Conservation (phyloP, 2,888 invertebrate genomes). For the Cordilura impudica region DNA sequence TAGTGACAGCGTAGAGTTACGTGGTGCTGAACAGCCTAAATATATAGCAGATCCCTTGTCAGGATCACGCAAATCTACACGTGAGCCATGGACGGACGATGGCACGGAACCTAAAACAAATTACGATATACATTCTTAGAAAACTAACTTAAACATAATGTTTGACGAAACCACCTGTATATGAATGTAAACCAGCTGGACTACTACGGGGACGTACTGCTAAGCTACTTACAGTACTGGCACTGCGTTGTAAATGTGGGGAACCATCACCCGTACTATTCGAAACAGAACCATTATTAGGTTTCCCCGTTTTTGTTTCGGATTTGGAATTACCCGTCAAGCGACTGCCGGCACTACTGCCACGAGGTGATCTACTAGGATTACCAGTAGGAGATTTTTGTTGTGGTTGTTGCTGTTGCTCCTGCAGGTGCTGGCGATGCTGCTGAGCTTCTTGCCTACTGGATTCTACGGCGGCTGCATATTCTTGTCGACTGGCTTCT, state of each 20-base stretch:
- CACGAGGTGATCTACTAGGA: constrained; percentile 62
- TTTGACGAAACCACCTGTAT: constrained; percentile 80
- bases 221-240: constrained; percentile 76
- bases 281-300: constrained; percentile 13
- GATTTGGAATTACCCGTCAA: constrained; percentile 41
- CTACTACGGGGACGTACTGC: constrained; percentile 85
- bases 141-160: constrained; percentile 32
- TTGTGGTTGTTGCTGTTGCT: constrained; percentile 55
- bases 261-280: constrained; percentile 48
- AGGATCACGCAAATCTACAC: constrained; percentile 83
- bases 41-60: constrained; percentile 82
- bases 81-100: constrained; percentile 85
- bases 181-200: constrained; percentile 88
- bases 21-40: constrained; percentile 79
- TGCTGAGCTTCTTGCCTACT: constrained; percentile 60
- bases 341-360: constrained; percentile 68
- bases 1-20: constrained; percentile 71
- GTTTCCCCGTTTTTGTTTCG: constrained; percentile 27
- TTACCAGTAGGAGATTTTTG: constrained; percentile 53
- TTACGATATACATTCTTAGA: constrained; percentile 39
- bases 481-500: constrained; percentile 65
- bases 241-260: constrained; percentile 72
- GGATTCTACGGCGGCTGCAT: constrained; percentile 71
- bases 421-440: constrained; percentile 33
- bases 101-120: constrained; percentile 82